Conservation (phyloP, 2,888 invertebrate species). For the Achlya flavicornis region DNA sequence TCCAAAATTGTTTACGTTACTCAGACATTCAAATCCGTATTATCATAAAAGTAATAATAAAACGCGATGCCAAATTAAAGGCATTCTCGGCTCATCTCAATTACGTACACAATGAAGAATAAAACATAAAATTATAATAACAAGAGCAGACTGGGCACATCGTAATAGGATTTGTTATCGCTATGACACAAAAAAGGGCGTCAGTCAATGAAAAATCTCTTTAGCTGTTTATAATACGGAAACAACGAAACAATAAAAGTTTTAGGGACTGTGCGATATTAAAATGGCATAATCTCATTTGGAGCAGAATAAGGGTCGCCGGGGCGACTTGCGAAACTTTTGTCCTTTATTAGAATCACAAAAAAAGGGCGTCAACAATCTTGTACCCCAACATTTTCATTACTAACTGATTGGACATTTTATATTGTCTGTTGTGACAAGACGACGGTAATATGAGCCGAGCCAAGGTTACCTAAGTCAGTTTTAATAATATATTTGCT, state of each 20-base stretch:
- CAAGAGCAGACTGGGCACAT: slow-evolving; percentile 54
- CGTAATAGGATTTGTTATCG: slow-evolving; percentile 75
- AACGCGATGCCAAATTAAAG: slow-evolving; percentile 67
- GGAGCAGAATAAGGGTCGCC: slow-evolving; percentile 56
- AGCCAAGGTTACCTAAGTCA: slow-evolving; percentile 42
- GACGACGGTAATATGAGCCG: slow-evolving; percentile 28
- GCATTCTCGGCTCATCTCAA: slow-evolving; percentile 65
- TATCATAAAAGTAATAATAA: slow-evolving; percentile 61
- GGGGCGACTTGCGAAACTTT: slow-evolving; percentile 54
- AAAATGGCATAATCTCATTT: slow-evolving; percentile 76
- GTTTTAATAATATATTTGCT: slow-evolving; percentile 62
- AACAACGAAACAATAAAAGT: slow-evolving; percentile 76
- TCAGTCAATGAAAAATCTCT: slow-evolving; percentile 74
- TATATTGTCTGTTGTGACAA: slow-evolving; percentile 52
- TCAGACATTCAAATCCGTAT: slow-evolving; percentile 41
- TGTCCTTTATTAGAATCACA: slow-evolving; percentile 65
- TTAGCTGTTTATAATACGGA: slow-evolving; percentile 68
- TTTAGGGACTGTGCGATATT: slow-evolving; percentile 71
- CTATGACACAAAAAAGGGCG: slow-evolving; percentile 57
- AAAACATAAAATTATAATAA: slow-evolving; percentile 59
- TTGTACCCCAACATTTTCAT: slow-evolving; percentile 68
- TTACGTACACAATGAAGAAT: slow-evolving; percentile 68
- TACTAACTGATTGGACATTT: slow-evolving; percentile 64
- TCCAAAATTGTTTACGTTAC: slow-evolving; percentile 19
- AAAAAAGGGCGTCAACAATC: slow-evolving; percentile 64